phyloP scores from a whole-genome alignment of 2,113 vertebrate species.

The Alces alces region DNA sequence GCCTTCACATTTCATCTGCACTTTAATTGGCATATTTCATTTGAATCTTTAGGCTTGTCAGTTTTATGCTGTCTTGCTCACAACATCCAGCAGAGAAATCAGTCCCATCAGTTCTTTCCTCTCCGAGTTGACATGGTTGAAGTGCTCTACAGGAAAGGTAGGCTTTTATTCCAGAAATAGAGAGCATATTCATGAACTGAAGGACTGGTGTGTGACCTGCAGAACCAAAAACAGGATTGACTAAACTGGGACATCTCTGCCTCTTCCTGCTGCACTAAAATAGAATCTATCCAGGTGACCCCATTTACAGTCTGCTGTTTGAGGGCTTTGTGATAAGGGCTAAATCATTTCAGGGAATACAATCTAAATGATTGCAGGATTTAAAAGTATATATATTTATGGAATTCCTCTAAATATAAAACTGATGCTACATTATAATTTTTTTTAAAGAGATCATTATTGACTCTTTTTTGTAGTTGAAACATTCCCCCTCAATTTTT shows the following conservation, averaged over 20 bases:
- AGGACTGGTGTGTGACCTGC: slow-evolving; percentile 58
- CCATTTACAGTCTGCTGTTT: slow-evolving; percentile 2
- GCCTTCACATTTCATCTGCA: background rate
- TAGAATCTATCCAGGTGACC: background rate
- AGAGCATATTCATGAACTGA: slow-evolving; percentile 54
- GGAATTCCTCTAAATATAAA: background rate
- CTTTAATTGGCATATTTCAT: slow-evolving; percentile 58
- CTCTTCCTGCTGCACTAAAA: slow-evolving; percentile 30
- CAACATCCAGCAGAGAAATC: slow-evolving; percentile 37
- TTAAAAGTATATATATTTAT: background rate
- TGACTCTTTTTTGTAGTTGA: background rate
- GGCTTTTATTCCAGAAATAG: slow-evolving; percentile 61
- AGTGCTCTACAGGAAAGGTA: slow-evolving; percentile 18
- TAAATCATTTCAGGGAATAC: background rate
- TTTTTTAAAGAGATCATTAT: background rate
- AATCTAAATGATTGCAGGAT: background rate
- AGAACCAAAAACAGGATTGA: slow-evolving; percentile 34
- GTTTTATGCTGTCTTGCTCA: background rate
- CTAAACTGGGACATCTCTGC: slow-evolving; percentile 60
- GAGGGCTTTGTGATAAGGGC: background rate
- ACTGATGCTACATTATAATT: background rate
- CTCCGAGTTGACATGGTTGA: slow-evolving; percentile 12
- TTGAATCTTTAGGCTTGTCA: slow-evolving; percentile 42
- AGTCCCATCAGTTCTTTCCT: background rate
- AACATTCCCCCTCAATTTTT: background rate